Percentiles rank a stretch among this genome's conserved stretches.
phyloP scores from a whole-genome alignment of 1,140 invertebrate species.

The Diabrotica virgifera region DNA sequence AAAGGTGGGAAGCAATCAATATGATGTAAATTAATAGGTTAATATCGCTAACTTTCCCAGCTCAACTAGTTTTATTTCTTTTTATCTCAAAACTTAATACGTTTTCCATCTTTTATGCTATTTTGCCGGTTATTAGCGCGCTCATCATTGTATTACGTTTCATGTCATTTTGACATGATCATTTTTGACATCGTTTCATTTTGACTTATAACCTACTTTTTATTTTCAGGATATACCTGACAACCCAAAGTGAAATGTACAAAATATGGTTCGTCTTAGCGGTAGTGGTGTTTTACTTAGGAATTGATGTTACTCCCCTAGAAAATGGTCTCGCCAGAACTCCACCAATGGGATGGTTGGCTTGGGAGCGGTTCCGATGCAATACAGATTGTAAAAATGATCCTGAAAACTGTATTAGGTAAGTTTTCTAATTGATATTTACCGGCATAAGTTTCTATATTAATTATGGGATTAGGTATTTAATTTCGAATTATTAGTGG shows the following conservation, averaged over 20 bases:
- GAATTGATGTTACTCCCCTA: conserved; percentile 48
- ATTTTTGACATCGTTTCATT: neutral
- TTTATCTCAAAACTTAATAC: no score
- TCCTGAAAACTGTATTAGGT: conserved; percentile 92
- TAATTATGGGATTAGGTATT: no score
- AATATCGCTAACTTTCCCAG: no score
- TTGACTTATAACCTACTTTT: neutral
- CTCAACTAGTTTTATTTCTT: no score
- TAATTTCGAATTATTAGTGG: no score
- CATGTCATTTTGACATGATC: no score
- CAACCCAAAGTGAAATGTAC: conserved; percentile 38
- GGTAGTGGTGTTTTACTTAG: conserved; percentile 34
- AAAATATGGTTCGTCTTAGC: conserved; percentile 38
- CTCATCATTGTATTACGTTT: no score
- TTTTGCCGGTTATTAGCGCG: no score
- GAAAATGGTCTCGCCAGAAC: conserved; percentile 82
- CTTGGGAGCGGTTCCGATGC: conserved; percentile 91
- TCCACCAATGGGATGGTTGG: conserved; percentile 84
- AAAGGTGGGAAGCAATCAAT: no score
- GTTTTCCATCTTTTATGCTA: no score
- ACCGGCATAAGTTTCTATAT: no score
- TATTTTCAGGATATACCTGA: conserved; percentile 35
- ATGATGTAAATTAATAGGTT: no score
- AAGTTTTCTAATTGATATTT: neutral
- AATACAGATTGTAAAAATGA: conserved; percentile 91